A percentile compares a stretch with the other conserved stretches of the same genome.
phyloP scores from a whole-genome alignment of 2,797 vertebrate species.

The Protonibea diacanthus region DNA sequence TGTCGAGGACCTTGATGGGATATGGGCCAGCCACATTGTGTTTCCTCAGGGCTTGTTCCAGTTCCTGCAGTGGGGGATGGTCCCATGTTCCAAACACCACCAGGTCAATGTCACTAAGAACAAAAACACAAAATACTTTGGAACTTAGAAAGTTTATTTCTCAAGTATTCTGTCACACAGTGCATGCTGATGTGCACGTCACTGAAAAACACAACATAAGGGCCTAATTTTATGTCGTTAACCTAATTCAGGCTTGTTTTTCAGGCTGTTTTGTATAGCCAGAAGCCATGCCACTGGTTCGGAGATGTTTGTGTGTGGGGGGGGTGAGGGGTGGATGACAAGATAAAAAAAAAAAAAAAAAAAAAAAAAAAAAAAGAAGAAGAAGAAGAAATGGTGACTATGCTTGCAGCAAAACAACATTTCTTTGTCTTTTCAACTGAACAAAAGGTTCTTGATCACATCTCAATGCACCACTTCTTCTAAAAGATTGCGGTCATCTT shows the following conservation, averaged over 20 bases:
- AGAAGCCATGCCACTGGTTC: too few species aligned
- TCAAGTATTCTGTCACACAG: background rate
- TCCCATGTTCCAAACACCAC: constrained; percentile 99
- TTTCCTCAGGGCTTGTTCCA: constrained; percentile 96
- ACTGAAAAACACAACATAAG: background rate
- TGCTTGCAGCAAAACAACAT: background rate
- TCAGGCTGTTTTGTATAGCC: too few species aligned
- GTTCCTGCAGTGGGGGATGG: constrained; percentile 92
- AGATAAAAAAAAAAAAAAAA: background rate
- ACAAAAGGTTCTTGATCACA: background rate
- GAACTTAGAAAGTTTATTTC: background rate
- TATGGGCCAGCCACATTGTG: constrained; percentile 92
- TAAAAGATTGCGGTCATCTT: background rate
- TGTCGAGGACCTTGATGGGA: constrained; percentile 99
- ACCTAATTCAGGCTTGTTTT: background rate
- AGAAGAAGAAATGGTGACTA: background rate
- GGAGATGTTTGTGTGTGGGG: too few species aligned
- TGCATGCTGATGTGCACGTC: background rate
- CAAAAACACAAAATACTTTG: constrained; percentile 14
- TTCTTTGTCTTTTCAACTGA: background rate
- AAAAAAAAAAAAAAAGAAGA: background rate
- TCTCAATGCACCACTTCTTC: background rate
- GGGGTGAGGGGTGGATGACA: background rate
- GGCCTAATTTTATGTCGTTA: background rate
- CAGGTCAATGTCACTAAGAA: constrained; percentile 94